Evolutionary conservation across 2,888 invertebrate genomes (phyloP).

Genomic region (Hymenopus coronatus): DNA sequence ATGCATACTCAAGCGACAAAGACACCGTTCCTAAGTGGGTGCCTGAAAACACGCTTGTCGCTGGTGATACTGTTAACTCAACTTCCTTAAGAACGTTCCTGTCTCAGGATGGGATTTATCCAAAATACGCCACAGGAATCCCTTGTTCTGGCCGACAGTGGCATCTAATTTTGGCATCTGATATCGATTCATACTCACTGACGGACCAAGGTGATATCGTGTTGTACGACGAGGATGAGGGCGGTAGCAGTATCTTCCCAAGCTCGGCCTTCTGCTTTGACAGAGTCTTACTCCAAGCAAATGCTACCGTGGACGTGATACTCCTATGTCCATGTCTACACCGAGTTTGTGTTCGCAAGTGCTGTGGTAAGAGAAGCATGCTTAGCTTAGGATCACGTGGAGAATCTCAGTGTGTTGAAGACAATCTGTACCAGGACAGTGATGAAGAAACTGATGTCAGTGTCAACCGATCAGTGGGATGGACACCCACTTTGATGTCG

Average conservation of each 20-base stretch:
- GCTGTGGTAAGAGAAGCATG: neutral
- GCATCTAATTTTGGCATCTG: neutral
- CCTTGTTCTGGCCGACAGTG: neutral
- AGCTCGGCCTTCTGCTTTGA: slow-evolving; percentile 10
- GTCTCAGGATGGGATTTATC: neutral
- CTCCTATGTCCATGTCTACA: slow-evolving; percentile 6
- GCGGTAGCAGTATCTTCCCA: neutral
- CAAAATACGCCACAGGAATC: neutral
- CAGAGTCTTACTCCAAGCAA: neutral
- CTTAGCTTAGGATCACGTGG: neutral
- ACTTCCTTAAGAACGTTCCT: neutral
- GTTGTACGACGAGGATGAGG: neutral
- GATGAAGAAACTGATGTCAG: neutral
- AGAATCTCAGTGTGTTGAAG: neutral
- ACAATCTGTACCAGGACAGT: neutral
- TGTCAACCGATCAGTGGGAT: neutral
- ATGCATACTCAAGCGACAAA: neutral
- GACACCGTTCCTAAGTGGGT: neutral
- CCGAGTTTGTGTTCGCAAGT: slow-evolving; percentile 8
- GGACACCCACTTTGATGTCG: neutral
- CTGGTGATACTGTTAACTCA: neutral
- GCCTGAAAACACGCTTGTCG: neutral
- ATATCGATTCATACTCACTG: neutral
- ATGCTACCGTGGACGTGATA: neutral
- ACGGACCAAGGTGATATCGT: neutral